These are phyloP conservation scores for Calliopum simillimum DNA, from an alignment of 2,888 invertebrate genomes.

Conservation along the genomic window DNA sequence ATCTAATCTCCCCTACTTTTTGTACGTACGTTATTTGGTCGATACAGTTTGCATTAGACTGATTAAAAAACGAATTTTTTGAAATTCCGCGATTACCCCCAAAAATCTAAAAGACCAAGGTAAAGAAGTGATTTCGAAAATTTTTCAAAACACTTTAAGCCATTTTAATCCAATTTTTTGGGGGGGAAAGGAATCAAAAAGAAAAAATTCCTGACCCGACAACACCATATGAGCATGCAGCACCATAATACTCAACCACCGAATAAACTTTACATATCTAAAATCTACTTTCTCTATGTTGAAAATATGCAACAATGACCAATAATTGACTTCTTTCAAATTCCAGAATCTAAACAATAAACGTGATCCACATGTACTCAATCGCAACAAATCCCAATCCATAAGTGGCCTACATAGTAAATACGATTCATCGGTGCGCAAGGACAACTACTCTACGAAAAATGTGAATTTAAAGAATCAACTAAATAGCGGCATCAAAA, in stretches of 20 bases:
- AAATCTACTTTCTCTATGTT: background rate
- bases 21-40: too few species aligned
- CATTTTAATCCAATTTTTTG: too few species aligned
- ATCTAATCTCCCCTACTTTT: too few species aligned
- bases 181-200: too few species aligned
- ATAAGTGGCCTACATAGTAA: conserved; percentile 63
- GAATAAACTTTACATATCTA: background rate
- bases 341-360: conserved; percentile 63
- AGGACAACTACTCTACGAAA: conserved; percentile 58
- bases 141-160: too few species aligned
- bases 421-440: conserved; percentile 58
- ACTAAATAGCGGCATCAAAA: conserved; percentile 61
- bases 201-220: background rate
- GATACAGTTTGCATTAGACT: too few species aligned
- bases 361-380: conserved; percentile 56
- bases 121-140: too few species aligned
- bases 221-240: background rate
- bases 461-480: conserved; percentile 64
- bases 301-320: background rate
- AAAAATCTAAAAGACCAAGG: too few species aligned
- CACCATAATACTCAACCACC: too few species aligned
- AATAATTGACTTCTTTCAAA: conserved; percentile 7
- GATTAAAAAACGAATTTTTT: too few species aligned
- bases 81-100: too few species aligned
- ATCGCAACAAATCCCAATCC: conserved; percentile 65